Percentiles rank a stretch among this genome's conserved stretches.
Conservation (phyloP, 2,888 invertebrate genomes). For the Meloe dianella region DNA sequence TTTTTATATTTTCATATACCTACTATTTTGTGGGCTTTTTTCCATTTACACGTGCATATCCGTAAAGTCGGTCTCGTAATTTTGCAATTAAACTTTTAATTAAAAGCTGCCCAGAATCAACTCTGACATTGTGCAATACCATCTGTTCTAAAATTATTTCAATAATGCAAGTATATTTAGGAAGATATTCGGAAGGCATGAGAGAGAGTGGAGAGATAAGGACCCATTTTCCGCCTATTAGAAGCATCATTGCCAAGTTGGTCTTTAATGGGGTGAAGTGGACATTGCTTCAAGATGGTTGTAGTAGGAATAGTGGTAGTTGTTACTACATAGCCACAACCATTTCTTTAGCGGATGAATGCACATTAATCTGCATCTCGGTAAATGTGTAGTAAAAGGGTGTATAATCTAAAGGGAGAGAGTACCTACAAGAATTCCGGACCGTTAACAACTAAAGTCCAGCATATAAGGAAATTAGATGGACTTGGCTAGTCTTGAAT, state of each 20-base stretch:
- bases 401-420: constrained; percentile 38
- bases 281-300: constrained; percentile 36
- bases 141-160: constrained; percentile 37
- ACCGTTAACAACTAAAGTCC: constrained; percentile 45
- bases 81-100: constrained; percentile 9
- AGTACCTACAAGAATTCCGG: constrained; percentile 56
- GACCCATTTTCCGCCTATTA: constrained; percentile 51
- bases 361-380: constrained; percentile 59
- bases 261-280: constrained; percentile 39
- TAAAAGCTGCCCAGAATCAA: neutral
- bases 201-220: constrained; percentile 34
- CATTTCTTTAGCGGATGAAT: constrained; percentile 59
- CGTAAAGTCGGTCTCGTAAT: neutral
- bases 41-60: neutral
- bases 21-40: neutral
- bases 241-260: constrained; percentile 39
- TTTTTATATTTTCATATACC: neutral
- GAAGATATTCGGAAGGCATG: constrained; percentile 40
- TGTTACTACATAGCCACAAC: constrained; percentile 45
- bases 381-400: constrained; percentile 45
- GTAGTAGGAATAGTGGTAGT: constrained; percentile 23
- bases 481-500: constrained; percentile 51
- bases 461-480: constrained; percentile 53
- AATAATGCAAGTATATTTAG: constrained; percentile 43
- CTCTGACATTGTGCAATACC: constrained; percentile 9